These are phyloP conservation scores for Brenthis hecate DNA, from an alignment of 2,888 invertebrate species.

Conservation along the genomic window DNA sequence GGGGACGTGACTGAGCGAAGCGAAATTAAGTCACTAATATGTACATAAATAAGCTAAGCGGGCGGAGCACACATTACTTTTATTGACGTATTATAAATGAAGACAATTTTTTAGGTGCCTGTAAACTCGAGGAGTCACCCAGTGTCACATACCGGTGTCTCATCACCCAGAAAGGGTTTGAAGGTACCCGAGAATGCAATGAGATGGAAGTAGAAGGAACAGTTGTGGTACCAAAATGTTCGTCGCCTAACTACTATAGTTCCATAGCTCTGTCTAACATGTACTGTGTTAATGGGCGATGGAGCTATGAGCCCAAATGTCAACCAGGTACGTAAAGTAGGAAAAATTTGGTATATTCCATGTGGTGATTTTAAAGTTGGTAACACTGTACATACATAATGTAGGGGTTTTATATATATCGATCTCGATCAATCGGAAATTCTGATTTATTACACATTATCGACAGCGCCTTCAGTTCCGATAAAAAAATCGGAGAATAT, in stretches of 20 bases:
- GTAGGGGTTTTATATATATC: no score
- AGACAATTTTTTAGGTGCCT: constrained; percentile 48
- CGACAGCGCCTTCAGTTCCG: no score
- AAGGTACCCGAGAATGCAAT: constrained; percentile 53
- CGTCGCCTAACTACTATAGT: constrained; percentile 58
- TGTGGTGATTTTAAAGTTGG: not conserved
- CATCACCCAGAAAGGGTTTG: constrained; percentile 37
- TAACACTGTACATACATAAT: no score
- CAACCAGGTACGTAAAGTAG: constrained; percentile 50
- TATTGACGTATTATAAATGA: no score
- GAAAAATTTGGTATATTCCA: not conserved
- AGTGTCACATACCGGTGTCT: constrained; percentile 56
- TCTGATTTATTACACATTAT: no score
- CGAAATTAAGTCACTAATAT: no score
- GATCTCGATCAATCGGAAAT: no score
- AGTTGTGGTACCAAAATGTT: constrained; percentile 51
- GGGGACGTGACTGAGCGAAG: no score
- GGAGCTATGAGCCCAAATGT: constrained; percentile 56
- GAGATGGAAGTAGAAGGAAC: constrained; percentile 50
- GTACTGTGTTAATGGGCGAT: constrained; percentile 57
- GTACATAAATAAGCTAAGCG: no score
- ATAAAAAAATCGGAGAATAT: no score
- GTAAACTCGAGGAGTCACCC: constrained; percentile 50
- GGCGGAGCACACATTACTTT: no score
- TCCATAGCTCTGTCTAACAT: constrained; percentile 47